Conservation (phyloP, 2,888 invertebrate genomes). For the Cantharis rufa region DNA sequence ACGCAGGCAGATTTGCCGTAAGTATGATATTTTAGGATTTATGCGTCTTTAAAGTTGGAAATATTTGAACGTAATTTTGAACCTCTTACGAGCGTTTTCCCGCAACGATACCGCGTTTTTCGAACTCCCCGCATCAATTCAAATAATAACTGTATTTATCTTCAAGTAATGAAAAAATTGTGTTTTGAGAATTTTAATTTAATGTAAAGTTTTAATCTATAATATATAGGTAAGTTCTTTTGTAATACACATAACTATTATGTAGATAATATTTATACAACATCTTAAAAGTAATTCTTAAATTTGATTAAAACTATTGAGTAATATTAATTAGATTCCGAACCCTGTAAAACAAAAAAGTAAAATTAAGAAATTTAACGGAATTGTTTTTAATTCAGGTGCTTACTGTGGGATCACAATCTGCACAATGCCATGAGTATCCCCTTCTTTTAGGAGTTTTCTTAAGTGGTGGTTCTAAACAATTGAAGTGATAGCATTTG, state of each 20-base stretch:
- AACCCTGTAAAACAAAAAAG: slow-evolving; percentile 37
- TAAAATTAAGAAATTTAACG: not conserved
- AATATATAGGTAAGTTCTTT: not conserved
- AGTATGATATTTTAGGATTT: too few species aligned
- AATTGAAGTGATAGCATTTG: slow-evolving; percentile 89
- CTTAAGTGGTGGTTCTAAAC: slow-evolving; percentile 91
- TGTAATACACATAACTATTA: not conserved
- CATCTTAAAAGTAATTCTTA: not conserved
- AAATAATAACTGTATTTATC: too few species aligned
- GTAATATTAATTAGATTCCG: slow-evolving; percentile 37
- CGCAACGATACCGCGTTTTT: too few species aligned
- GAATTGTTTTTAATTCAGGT: not conserved
- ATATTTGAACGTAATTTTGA: too few species aligned
- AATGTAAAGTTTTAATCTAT: not conserved
- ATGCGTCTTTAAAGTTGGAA: too few species aligned
- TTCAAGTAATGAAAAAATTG: not conserved
- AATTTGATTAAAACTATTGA: not conserved
- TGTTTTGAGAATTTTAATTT: not conserved
- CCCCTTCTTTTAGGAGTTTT: slow-evolving; percentile 93
- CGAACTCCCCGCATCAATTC: too few species aligned
- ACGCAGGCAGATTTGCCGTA: too few species aligned
- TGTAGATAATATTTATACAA: not conserved
- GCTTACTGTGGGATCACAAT: slow-evolving; percentile 89
- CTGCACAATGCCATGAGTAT: slow-evolving; percentile 95
- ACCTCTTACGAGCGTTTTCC: too few species aligned